Conservation (phyloP, 2,888 invertebrate genomes). For the Adineta ricciae region DNA sequence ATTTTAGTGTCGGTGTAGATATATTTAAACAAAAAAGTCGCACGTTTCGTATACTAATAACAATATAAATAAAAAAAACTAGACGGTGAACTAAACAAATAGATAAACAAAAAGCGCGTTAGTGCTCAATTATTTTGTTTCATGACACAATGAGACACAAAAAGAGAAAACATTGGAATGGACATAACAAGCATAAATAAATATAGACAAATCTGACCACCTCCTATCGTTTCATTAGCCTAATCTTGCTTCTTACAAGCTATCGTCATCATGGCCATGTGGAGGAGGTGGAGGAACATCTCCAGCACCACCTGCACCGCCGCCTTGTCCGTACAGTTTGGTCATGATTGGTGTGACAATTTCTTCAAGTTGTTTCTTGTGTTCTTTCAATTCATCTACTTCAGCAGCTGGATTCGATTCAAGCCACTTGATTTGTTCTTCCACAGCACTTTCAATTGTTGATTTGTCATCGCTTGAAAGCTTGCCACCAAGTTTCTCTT, state of each 20-base stretch:
- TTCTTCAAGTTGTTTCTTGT: constrained; percentile 84
- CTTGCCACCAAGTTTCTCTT: constrained; percentile 90
- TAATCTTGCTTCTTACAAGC: background rate
- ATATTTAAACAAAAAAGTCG: no score
- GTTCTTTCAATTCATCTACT: constrained; percentile 78
- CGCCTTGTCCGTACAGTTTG: constrained; percentile 64
- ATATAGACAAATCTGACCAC: no score
- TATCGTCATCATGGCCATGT: constrained; percentile 29
- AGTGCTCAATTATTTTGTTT: background rate
- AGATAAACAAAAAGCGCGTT: background rate
- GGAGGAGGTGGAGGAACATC: background rate
- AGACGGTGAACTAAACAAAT: background rate
- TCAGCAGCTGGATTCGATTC: constrained; percentile 88
- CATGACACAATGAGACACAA: no score
- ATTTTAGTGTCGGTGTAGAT: no score
- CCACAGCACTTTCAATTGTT: constrained; percentile 85
- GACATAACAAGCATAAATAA: no score
- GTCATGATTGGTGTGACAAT: constrained; percentile 88
- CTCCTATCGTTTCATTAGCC: no score
- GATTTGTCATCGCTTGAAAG: constrained; percentile 75
- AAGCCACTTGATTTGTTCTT: constrained; percentile 92
- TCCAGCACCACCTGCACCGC: constrained; percentile 15
- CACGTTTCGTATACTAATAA: no score
- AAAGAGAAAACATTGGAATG: no score
- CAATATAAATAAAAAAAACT: no score